Conservation (phyloP, 2,888 invertebrate species). For the Agrotis ipsilon region DNA sequence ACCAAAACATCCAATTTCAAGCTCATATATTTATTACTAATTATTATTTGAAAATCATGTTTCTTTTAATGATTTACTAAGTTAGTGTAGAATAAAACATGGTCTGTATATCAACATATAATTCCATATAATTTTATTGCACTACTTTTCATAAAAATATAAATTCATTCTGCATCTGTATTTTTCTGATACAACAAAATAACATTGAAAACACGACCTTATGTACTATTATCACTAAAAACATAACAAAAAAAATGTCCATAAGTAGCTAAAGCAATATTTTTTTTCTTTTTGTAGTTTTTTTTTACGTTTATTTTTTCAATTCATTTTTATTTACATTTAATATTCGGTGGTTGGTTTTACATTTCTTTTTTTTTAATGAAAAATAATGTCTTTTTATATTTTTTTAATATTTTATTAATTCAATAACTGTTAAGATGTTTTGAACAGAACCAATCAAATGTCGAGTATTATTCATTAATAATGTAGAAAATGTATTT, state of each 20-base stretch:
- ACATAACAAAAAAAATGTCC: slow-evolving; percentile 67
- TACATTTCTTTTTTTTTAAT: slow-evolving; percentile 38
- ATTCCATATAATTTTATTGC: slow-evolving; percentile 58
- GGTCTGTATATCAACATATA: background rate
- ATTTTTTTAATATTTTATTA: slow-evolving; percentile 25
- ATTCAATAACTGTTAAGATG: slow-evolving; percentile 43
- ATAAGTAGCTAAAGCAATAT: slow-evolving; percentile 66
- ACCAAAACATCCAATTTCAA: too few relatives aligned
- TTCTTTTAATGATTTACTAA: too few relatives aligned
- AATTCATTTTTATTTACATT: slow-evolving; percentile 62
- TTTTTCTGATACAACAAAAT: slow-evolving; percentile 65
- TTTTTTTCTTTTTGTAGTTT: slow-evolving; percentile 48
- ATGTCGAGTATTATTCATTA: slow-evolving; percentile 52
- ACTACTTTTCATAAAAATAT: slow-evolving; percentile 47
- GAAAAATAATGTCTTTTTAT: slow-evolving; percentile 65
- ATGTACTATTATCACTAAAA: slow-evolving; percentile 66
- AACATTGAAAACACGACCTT: slow-evolving; percentile 67
- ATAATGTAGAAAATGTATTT: slow-evolving; percentile 42
- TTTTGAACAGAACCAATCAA: slow-evolving; percentile 39
- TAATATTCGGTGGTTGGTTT: slow-evolving; percentile 69
- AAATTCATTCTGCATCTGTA: slow-evolving; percentile 58
- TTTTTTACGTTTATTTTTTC: slow-evolving; percentile 53
- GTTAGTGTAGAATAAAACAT: too few relatives aligned
- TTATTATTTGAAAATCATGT: too few relatives aligned
- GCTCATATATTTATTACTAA: too few relatives aligned